Conservation (phyloP, 1,140 invertebrate genomes). For the Drosophila littoralis region DNA sequence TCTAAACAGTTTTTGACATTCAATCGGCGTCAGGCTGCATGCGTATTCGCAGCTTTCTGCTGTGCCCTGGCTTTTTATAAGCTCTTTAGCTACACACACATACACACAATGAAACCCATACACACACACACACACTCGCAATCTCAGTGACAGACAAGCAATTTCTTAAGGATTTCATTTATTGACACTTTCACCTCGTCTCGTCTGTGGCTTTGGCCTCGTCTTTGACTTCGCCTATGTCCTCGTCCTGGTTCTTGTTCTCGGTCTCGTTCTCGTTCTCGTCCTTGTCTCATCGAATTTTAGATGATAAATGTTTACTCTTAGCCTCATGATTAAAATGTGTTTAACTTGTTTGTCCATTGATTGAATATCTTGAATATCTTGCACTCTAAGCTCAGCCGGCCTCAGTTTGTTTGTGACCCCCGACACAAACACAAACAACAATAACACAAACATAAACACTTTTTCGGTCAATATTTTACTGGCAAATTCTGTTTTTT, state of each 20-base stretch:
- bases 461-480: constrained; percentile 40
- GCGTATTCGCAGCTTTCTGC: constrained; percentile 45
- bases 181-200: constrained; percentile 70
- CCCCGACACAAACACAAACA: constrained; percentile 21
- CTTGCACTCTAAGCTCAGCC: constrained; percentile 20
- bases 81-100: constrained; percentile 44
- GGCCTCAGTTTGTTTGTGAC: constrained; percentile 33
- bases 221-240: constrained; percentile 14
- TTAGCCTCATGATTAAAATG: constrained; percentile 79
- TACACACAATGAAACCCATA: constrained; percentile 5
- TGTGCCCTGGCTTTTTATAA: constrained; percentile 41
- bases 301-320: constrained; percentile 77
- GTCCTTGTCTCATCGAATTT: constrained; percentile 43
- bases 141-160: constrained; percentile 61
- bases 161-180: constrained; percentile 81
- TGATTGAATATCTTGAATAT: constrained; percentile 77
- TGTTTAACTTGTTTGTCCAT: constrained; percentile 78
- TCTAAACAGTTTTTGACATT: constrained; percentile 75
- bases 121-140: neutral
- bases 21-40: constrained; percentile 54
- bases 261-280: constrained; percentile 12
- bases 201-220: constrained; percentile 47
- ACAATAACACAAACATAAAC: constrained; percentile 26
- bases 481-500: neutral
- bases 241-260: constrained; percentile 32